Percentiles rank a stretch among this genome's conserved stretches.
Evolutionary conservation across 2,888 invertebrate species (phyloP).

Genomic region (Altica lythri): DNA sequence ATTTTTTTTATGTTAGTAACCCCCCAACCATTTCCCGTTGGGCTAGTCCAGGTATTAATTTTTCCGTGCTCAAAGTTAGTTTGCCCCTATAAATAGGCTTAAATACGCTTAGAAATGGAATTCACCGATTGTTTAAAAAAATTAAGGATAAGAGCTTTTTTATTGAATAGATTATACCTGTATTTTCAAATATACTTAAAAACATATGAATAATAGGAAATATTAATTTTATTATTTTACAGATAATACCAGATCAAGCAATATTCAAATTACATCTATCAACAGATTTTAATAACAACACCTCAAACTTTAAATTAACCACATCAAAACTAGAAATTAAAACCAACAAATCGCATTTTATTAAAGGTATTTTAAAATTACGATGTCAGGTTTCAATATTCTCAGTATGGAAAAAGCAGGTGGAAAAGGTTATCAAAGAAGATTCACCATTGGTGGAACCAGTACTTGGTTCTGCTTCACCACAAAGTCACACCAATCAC

Average conservation of each 20-base stretch:
- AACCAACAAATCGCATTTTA: slow-evolving; percentile 48
- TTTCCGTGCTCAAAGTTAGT: no score
- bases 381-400: slow-evolving; percentile 50
- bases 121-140: no score
- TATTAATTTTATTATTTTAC: neutral
- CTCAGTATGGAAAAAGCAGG: slow-evolving; percentile 47
- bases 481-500: slow-evolving; percentile 51
- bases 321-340: slow-evolving; percentile 50
- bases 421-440: slow-evolving; percentile 48
- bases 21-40: no score
- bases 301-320: slow-evolving; percentile 44
- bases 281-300: neutral
- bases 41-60: no score
- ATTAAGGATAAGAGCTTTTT: no score
- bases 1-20: no score
- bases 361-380: slow-evolving; percentile 48
- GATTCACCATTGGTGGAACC: slow-evolving; percentile 52
- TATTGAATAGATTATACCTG: no score
- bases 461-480: slow-evolving; percentile 55
- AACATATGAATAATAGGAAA: no score
- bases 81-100: no score
- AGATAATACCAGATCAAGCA: slow-evolving; percentile 4
- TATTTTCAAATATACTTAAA: no score
- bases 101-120: no score
- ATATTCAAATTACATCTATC: neutral